Evolutionary conservation across 1,140 invertebrate genomes (phyloP).

Genomic region (Laupala kohalensis): DNA sequence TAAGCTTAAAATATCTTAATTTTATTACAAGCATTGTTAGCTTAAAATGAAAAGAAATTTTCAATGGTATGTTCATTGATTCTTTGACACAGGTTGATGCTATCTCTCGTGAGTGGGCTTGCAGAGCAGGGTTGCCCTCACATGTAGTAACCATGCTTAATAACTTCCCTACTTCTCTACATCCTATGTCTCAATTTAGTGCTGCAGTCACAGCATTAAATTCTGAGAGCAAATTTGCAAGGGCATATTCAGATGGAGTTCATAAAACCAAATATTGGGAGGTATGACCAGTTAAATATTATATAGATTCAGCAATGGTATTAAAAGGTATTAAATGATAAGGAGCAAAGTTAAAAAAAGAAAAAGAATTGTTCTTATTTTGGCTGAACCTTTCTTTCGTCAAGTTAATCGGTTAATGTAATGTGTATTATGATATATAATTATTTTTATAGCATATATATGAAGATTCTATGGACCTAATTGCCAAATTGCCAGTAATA

Average conservation of each 20-base stretch:
- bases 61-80: not conserved
- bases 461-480: slow-evolving; percentile 92
- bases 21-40: too few relatives aligned
- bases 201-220: slow-evolving; percentile 85
- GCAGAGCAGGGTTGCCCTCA: slow-evolving; percentile 72
- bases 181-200: slow-evolving; percentile 93
- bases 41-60: not conserved
- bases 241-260: slow-evolving; percentile 76
- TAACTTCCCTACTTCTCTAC: slow-evolving; percentile 84
- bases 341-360: too few relatives aligned
- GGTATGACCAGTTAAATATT: too few relatives aligned
- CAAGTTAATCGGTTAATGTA: not conserved
- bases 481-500: slow-evolving; percentile 88
- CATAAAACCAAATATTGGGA: slow-evolving; percentile 85
- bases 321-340: too few relatives aligned
- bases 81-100: slow-evolving; percentile 44
- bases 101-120: slow-evolving; percentile 84
- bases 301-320: too few relatives aligned
- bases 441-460: slow-evolving; percentile 45
- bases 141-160: slow-evolving; percentile 92
- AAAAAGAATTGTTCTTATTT: too few relatives aligned
- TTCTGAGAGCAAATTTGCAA: slow-evolving; percentile 86
- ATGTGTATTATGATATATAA: not conserved
- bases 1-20: too few relatives aligned
- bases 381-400: too few relatives aligned